A percentile compares a stretch with the other conserved stretches of the same genome.
These are phyloP conservation scores for Emydoidea blandingii DNA, from an alignment of 2,797 vertebrate species.

Conservation along the genomic window DNA sequence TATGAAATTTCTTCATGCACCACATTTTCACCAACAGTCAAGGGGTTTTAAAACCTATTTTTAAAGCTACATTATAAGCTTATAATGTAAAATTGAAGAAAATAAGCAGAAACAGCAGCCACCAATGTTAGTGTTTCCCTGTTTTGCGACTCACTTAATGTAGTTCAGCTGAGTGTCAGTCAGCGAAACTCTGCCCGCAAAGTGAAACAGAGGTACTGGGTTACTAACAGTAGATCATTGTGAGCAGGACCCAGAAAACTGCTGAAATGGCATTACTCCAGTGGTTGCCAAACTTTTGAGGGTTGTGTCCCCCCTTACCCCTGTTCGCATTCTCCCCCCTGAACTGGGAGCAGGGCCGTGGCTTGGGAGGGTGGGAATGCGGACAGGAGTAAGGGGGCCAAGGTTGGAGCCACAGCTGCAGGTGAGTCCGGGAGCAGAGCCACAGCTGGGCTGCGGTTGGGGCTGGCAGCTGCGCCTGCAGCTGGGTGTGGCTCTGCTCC, in stretches of 20 bases:
- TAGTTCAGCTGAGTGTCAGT: neutral
- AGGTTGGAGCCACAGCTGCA: too few species aligned
- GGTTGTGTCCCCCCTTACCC: too few species aligned
- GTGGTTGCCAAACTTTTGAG: too few species aligned
- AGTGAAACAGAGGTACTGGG: neutral
- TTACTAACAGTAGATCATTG: neutral
- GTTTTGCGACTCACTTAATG: neutral
- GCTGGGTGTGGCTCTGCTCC: too few species aligned
- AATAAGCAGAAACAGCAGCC: neutral
- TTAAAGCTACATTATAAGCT: neutral
- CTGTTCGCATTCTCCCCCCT: too few species aligned
- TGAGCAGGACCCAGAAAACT: neutral
- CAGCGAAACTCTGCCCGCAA: neutral
- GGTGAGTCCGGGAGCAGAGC: too few species aligned
- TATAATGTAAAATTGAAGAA: neutral
- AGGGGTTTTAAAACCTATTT: neutral
- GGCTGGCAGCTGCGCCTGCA: accelerated
- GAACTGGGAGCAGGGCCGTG: too few species aligned
- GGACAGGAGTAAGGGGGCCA: too few species aligned
- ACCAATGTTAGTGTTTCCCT: neutral
- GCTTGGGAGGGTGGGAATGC: too few species aligned
- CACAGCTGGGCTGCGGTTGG: accelerated
- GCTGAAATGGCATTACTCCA: neutral
- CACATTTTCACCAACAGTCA: neutral
- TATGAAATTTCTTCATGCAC: neutral